Evolutionary conservation across 2,888 invertebrate species (phyloP), one percentile per base, ranked within the genome.

Genomic region (Melieria omissa): DNA sequence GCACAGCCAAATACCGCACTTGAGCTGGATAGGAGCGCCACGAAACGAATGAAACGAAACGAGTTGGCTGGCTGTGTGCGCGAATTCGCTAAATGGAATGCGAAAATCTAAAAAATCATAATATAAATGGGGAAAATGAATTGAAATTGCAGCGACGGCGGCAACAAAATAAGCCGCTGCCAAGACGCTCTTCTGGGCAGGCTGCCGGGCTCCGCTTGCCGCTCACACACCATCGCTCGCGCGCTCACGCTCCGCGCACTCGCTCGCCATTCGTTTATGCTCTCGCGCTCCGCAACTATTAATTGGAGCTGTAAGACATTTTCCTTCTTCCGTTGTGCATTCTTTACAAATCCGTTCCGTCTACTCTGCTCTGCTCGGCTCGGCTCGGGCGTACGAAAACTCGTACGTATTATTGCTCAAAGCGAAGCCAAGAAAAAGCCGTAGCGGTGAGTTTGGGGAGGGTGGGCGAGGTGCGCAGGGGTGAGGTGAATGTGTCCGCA

Each of bases 11-110:
- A 54, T 54, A 65, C 9, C 54, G 44, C 54, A 44, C 65, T 54
- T 52, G 62, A 49, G 64, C 64, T 72, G 55, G 47, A 41, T 62
- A 67, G 69, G 64, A 61, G 72, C 71, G 68, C 70, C 45, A 10
- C 14, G 46, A 66, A n/a, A 68, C 52, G 57, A 72, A 70, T 75
- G 73, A 68, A 73, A 72, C 65, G 67, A 65, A 73, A 75, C 49
- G 58, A 65, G 71, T 68, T 57, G 71, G 58, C 73, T 29, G 29
- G 29, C 29, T 29, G 29, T 29, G 2, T 58, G 14, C 63, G 49
- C 41, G 63, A 69, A 47, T 47, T 57, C 29, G 60, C 63, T 55
- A 70, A 65, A 65, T 67, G 57, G 61, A 62, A 68, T 55, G 55
- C 72, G 73, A 68, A 69, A 62, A 69, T 62, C 68, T 69, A 69